phyloP scores from a whole-genome alignment of 2,113 vertebrate genomes.

The Paradoxurus hermaphroditus region DNA sequence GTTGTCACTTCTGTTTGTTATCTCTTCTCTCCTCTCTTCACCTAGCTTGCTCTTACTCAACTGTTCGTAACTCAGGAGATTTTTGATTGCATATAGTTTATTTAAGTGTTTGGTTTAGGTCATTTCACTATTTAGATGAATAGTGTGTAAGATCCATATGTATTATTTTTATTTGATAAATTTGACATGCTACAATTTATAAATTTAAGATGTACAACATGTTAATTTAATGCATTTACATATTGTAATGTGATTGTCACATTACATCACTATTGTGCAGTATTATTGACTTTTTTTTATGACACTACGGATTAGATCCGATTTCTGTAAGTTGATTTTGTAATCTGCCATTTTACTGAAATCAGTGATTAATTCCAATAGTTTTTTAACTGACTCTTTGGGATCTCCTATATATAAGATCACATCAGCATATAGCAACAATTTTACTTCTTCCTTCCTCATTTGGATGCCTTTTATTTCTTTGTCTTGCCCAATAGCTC shows the following conservation, averaged over 20 bases:
- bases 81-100: not conserved
- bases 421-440: not conserved
- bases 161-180: not conserved
- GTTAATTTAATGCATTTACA: not conserved
- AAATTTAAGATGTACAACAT: not conserved
- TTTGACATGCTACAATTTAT: not conserved
- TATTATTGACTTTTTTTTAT: not conserved
- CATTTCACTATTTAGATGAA: not conserved
- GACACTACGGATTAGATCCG: not conserved
- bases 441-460: not conserved
- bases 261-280: not conserved
- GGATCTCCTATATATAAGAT: not conserved
- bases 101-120: not conserved
- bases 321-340: not conserved
- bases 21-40: not conserved
- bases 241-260: not conserved
- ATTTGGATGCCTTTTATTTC: not conserved
- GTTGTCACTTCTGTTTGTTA: not conserved
- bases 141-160: not conserved
- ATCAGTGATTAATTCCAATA: not conserved
- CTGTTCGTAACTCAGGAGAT: not conserved
- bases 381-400: not conserved
- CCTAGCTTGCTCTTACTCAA: not conserved
- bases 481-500: not conserved
- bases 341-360: not conserved